Percentiles rank a stretch among this genome's conserved stretches.
Evolutionary conservation across 2,797 vertebrate species (phyloP).

Genomic region (Gambusia yucatana): DNA sequence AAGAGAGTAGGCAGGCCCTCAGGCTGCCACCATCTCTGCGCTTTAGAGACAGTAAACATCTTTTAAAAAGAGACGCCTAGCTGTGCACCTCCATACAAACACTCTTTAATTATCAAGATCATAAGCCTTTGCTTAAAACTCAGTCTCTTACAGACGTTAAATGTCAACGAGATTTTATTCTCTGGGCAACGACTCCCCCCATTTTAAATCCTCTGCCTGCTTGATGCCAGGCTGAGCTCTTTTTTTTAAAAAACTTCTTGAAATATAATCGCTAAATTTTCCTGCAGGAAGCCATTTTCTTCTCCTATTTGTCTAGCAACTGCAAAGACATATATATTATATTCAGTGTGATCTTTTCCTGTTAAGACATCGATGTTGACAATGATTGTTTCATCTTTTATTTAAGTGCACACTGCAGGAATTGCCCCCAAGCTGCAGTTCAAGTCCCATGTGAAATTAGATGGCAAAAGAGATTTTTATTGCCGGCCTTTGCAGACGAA

Average conservation of each 20-base stretch:
- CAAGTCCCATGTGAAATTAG: constrained; percentile 56
- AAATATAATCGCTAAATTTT: constrained; percentile 20
- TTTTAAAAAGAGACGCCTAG: constrained; percentile 67
- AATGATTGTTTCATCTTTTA: constrained; percentile 48
- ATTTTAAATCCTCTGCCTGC: constrained; percentile 24
- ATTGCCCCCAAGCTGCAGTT: constrained; percentile 39
- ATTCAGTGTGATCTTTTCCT: constrained; percentile 31
- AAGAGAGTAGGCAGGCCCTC: constrained; percentile 63
- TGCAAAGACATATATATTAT: constrained; percentile 6
- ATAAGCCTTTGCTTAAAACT: constrained; percentile 69
- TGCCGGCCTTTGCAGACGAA: constrained; percentile 24
- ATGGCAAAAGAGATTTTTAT: constrained; percentile 52
- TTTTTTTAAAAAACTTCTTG: constrained; percentile 11
- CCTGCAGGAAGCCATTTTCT: constrained; percentile 20
- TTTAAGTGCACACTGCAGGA: constrained; percentile 51
- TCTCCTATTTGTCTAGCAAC: constrained; percentile 6
- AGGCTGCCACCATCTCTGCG: constrained; percentile 70
- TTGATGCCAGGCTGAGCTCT: constrained; percentile 32
- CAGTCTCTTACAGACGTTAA: constrained; percentile 64
- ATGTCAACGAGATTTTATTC: constrained; percentile 63
- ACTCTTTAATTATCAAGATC: constrained; percentile 80
- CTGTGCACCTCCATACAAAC: constrained; percentile 70
- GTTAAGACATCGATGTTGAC: constrained; percentile 42
- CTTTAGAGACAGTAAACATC: constrained; percentile 77
- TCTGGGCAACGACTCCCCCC: constrained; percentile 23